Base-by-base conservation (phyloP, 1,140 invertebrate genomes). In the Drosophila rhopaloa region DNA sequence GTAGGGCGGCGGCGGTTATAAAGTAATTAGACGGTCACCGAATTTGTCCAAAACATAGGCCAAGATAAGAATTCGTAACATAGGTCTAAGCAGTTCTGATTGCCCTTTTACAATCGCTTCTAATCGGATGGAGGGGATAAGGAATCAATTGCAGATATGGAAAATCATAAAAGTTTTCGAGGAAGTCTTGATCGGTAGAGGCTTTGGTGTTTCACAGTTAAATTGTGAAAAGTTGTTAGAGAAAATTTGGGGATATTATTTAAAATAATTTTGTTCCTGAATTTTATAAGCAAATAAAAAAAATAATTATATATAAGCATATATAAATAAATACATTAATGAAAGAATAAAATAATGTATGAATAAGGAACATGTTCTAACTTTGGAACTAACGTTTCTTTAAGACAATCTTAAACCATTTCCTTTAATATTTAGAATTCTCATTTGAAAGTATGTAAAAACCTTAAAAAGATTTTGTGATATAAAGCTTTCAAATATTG, bases 11-110 rank as follows among this genome's bases (percentile, higher is more conserved):
- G 59, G 55, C 71, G 59, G 55, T 71, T 62, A 81, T 85, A 81
- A 79, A 86, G 82, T 81, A 89, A 88, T 88, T 83, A 89, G 48
- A 61, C 61, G 55, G 66, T 53, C 79, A 56, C 27, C 19, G 43
- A 76, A 68, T 56, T 77, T 61, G 73, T 35, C 73, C 55, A 63
- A 44, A 41, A 75, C 61, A 48, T 66, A 76, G 56, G 55, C 59
- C 53, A 40, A 10, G 41, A 55, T 41, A 38, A 51, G 43, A 13
- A 37, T 29, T 14, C 46, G 37, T 35, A 10, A 35, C 2, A 27
- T 16, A 78, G 67, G 37, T 73, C 62, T 29, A 16, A 29, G 38
- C 40, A 63, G 27, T 44, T 57, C 50, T 35, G 46, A 48, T 70
- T 55, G 51, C 60, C 72, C 79, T 59, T 32, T 41, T 43, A 35